A percentile compares a stretch with the other conserved stretches of the same genome.
phyloP scores from a whole-genome alignment of 2,888 invertebrate species.

The Luperina nickerlii region DNA sequence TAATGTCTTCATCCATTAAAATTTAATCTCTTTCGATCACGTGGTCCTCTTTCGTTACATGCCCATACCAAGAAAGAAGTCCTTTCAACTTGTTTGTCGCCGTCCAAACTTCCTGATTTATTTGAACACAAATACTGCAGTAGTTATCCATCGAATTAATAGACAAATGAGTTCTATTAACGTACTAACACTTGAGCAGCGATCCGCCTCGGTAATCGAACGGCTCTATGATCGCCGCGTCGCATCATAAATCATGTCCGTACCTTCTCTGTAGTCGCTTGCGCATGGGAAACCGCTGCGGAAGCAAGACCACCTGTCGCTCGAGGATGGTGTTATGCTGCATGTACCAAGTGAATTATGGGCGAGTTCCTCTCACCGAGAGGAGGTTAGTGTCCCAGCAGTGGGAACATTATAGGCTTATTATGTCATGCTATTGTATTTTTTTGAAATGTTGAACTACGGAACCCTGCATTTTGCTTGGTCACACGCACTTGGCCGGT shows the following conservation, averaged over 20 bases:
- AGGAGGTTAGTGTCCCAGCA: background rate
- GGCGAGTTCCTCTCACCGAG: background rate
- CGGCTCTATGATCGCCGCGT: constrained; percentile 5
- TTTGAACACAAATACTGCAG: background rate
- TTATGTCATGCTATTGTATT: background rate
- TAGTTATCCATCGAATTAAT: background rate
- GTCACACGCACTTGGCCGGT: background rate
- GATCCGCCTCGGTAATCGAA: constrained; percentile 38
- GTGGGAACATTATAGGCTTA: background rate
- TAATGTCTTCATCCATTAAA: no score
- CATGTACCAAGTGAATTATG: constrained; percentile 6
- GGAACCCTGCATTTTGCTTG: background rate
- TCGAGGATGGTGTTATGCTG: constrained; percentile 24
- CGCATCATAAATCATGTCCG: constrained; percentile 55
- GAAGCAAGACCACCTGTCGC: constrained; percentile 66
- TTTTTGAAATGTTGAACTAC: background rate
- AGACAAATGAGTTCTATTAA: constrained; percentile 33
- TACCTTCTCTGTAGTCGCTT: constrained; percentile 12
- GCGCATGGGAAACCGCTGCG: constrained; percentile 54
- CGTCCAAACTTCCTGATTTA: no score
- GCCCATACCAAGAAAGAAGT: background rate
- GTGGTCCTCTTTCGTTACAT: background rate
- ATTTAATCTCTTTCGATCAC: no score
- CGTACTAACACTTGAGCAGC: constrained; percentile 6
- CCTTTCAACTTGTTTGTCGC: background rate